Evolutionary conservation across 2,113 vertebrate species (phyloP).

Genomic region (Murina feae): DNA sequence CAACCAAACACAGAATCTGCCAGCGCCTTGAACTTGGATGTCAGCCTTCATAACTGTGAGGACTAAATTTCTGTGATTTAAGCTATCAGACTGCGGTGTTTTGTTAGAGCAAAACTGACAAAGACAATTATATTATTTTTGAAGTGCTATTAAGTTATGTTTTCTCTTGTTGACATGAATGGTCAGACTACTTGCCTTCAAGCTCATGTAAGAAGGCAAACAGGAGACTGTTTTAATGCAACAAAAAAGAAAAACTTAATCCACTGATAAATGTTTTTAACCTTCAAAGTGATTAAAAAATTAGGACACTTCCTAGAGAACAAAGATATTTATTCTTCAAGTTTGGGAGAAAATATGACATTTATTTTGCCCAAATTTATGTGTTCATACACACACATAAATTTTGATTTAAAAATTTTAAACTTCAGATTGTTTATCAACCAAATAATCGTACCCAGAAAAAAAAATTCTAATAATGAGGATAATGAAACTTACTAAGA

Average conservation of each 20-base stretch:
- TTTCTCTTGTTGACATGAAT: background rate
- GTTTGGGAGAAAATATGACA: background rate
- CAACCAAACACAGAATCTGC: background rate
- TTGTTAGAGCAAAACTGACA: background rate
- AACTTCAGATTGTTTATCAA: background rate
- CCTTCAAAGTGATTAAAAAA: background rate
- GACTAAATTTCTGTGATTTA: background rate
- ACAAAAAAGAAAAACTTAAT: background rate
- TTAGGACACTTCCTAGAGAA: background rate
- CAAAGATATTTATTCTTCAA: background rate
- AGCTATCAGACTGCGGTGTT: background rate
- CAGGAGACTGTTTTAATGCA: background rate
- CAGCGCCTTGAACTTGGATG: background rate
- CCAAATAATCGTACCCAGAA: background rate
- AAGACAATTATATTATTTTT: background rate
- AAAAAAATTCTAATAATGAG: background rate
- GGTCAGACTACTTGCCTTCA: background rate
- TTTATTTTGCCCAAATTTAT: background rate
- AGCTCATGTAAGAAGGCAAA: background rate
- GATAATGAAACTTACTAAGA: background rate
- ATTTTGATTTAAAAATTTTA: background rate
- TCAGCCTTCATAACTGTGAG: background rate
- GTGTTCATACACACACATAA: background rate
- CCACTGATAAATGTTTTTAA: background rate
- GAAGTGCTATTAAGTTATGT: background rate